Evolutionary conservation across 2,113 vertebrate species (phyloP).

Genomic region (Arizona elegans): DNA sequence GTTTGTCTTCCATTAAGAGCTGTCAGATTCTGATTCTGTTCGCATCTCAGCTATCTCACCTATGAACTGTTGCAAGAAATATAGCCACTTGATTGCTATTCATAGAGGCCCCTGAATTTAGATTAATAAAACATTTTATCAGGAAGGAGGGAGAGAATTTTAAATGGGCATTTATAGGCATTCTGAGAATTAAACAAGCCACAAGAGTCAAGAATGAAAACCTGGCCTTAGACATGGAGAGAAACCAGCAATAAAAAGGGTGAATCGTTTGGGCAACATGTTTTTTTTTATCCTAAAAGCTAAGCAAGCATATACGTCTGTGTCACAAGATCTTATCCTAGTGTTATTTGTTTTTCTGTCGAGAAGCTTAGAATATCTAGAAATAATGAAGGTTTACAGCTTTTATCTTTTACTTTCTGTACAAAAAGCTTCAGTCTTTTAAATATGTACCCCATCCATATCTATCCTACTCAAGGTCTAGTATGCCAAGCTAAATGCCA

Average conservation of each 20-base stretch:
- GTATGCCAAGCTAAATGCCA: not conserved
- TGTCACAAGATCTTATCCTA: not conserved
- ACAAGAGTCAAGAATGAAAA: slow-evolving; percentile 34
- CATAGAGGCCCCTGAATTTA: slow-evolving; percentile 54
- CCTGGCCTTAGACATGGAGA: slow-evolving; percentile 38
- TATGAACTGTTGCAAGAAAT: slow-evolving; percentile 59
- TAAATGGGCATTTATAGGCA: slow-evolving; percentile 49
- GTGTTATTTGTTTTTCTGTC: not conserved
- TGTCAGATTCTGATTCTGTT: slow-evolving; percentile 36
- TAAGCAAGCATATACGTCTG: not conserved
- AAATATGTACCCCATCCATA: not conserved
- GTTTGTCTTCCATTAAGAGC: not conserved
- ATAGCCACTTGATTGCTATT: slow-evolving; percentile 55
- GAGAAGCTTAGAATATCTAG: not conserved
- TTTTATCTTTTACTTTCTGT: not conserved
- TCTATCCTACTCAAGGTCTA: not conserved
- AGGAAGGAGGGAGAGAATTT: slow-evolving; percentile 50
- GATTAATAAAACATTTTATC: slow-evolving; percentile 61
- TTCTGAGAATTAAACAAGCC: slow-evolving; percentile 58
- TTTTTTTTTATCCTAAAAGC: not conserved
- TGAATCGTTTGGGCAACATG: not conserved
- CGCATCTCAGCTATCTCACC: slow-evolving; percentile 42
- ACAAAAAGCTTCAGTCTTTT: not conserved
- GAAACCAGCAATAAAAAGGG: slow-evolving; percentile 14
- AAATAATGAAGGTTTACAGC: not conserved